Evolutionary conservation across 2,113 vertebrate genomes (phyloP), one percentile per base, ranked within the genome.

Genomic region (Pachypanchax playfairii): DNA sequence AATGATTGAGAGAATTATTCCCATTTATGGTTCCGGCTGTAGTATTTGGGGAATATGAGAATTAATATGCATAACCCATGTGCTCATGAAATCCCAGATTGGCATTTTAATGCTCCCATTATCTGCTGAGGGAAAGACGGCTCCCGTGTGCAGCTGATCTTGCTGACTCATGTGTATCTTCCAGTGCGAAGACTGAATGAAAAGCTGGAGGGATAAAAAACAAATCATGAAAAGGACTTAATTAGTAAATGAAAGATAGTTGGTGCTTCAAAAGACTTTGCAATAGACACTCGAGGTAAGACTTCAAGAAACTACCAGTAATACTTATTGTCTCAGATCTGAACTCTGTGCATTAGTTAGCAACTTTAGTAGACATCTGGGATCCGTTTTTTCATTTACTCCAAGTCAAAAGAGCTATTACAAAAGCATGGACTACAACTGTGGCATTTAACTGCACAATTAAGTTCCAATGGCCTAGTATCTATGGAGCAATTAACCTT

Each of bases 401-500:
- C 59, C 47, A 53, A 80, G 73, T 86, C 65, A 65, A 85, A 82
- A 71, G 82, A 89, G 85, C 82, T 82, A 84, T 85, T 85, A 78
- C 74, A 73, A 63, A 82, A 85, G 68, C 76, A 71, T 13, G 62
- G 72, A 76, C 82, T 77, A 78, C 79, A 76, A 79, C 62, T 25
- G 44, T 73, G 70, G 69, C 84, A 58, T 90, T 91, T 91, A 91
- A 90, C 80, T 70, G 89, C 79, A 80, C 87, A 85, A 89, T 92
- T 90, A 90, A 90, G 90, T 80, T 86, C 75, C 85, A 89, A 84
- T 84, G 69, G 88, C 61, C 57, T 64, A 57, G 80, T 86, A 84
- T 87, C 87, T 85, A 85, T 85, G 80, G 80, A 87, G 86, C 89
- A 88, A 89, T 92, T 91, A 91, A 92, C 91, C 91, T 92, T 90